Base-by-base conservation (phyloP, 2,888 invertebrate species). In the Cylindroiulus punctatus region DNA sequence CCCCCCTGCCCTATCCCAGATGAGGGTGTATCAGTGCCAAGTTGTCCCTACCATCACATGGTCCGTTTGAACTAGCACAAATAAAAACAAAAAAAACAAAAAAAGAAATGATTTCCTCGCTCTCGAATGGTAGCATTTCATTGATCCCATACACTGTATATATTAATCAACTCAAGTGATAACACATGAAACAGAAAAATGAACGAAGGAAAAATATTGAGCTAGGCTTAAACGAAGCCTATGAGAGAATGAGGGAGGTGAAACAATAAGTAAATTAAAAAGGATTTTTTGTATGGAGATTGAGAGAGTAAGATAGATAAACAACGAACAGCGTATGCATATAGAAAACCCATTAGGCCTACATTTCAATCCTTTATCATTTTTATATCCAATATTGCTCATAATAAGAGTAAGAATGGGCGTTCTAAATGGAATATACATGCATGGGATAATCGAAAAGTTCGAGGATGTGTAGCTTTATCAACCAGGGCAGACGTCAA, bases 221-320 rank as follows among this genome's bases (percentile, higher is more conserved):
- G 30, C 30, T 76, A 76, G 76, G 76, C 76, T 76, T 76, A 76
- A 57, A 8, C 14, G 76, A 30, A 76, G 14, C n/a, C 7, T n/a
- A 26, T 0, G 57, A 22, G 57, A 65, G 22, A 65, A 22, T 26
- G 19, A 76, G 76, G 76, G 76, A 76, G 76, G 76, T 26, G 76
- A 76, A 76, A 76, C 76, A 76, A 76, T 76, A 76, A 76, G 76
- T 76, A 76, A 76, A 76, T 76, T 76, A 76, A 76, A 76, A 76
- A 76, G 76, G 76, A 76, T 76, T 76, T 76, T 76, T 76, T 76
- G 30, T 76, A 14, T 30, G 26, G 30, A 76, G 76, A 76, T 76
- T 76, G 76, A 76, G 76, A 30, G 76, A 76, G 76, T 76, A 76
- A 76, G 76, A 76, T 52, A 52, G 52, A 52, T 76, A 76, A 76